Base-by-base conservation (phyloP, 2,113 vertebrate species). In the Lathamus discolor region DNA sequence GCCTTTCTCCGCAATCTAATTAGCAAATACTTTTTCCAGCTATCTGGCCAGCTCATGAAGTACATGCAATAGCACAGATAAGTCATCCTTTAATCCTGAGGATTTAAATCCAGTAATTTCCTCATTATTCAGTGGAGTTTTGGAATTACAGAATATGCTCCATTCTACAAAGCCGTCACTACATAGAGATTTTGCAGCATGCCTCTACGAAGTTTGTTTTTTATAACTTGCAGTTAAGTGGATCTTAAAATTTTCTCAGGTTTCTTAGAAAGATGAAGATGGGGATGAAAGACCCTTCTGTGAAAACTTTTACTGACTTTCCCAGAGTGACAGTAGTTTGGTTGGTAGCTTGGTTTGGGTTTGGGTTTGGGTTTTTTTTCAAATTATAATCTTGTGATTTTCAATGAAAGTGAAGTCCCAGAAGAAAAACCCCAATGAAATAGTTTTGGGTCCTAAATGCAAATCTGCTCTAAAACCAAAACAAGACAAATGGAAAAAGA, bases 281-380 rank as follows among this genome's bases (percentile, higher is more conserved):
- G 29, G 9, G 17, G 11, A 68, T 43, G 18, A 95, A 8, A 43
- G 19, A 72, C 10, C 2, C 3, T 69, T 55, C 62, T 6, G 7
- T 62, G 29, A 88, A 92, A 89, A 35, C 29, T 20, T 18, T 61
- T 27, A 41, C 35, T 61, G 5, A 57, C 37, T 49, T 82, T 74
- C 27, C 27, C n/a, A 41, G n/a, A 31, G 8, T 75, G 24, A 67
- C 11, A 59, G 17, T 29, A 48, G 4, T 44, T 72, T 48, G 29
- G 11, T 28, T 70, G 17, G 5, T 59, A 17, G 16, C 25, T 86
- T 48, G 6, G n/a, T n/a, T 3, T 3, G 2, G 0, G 9, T n/a
- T 22, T n/a, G 33, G 33, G 13, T 59, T 59, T 2, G 0, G 4
- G 20, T 2, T 4, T 11, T 67, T 81, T 70, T 9, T 2, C 33